Evolutionary conservation across 2,113 vertebrate genomes (phyloP).

Genomic region (Melanostigma gelatinosum): DNA sequence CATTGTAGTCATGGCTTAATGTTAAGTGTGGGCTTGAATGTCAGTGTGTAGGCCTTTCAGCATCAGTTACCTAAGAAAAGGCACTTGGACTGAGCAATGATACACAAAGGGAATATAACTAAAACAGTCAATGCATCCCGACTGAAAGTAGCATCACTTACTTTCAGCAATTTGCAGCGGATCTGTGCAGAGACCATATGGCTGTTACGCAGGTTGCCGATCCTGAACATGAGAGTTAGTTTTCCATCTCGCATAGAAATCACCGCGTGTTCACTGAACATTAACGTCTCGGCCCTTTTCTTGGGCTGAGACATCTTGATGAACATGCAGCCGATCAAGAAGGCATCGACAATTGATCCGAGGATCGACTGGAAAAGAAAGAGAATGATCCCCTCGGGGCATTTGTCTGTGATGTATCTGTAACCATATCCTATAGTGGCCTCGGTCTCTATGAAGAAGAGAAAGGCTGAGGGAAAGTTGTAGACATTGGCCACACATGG

Average conservation of each 20-base stretch:
- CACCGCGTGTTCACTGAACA: constrained; percentile 97
- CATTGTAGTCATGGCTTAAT: background rate
- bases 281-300: constrained; percentile 96
- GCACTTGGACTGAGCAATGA: background rate
- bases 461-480: constrained; percentile 98
- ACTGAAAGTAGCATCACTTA: constrained; percentile 79
- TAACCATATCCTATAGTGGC: constrained; percentile 98
- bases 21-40: constrained; percentile 42
- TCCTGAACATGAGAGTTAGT: constrained; percentile 98
- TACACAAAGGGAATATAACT: background rate
- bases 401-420: constrained; percentile 98
- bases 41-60: constrained; percentile 42
- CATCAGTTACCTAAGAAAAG: constrained; percentile 7
- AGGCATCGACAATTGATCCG: constrained; percentile 98
- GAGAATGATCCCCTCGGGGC: constrained; percentile 97
- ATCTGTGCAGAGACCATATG: constrained; percentile 99
- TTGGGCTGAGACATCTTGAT: constrained; percentile 99
- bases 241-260: constrained; percentile 98
- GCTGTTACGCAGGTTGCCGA: constrained; percentile 99
- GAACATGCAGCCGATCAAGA: constrained; percentile 99
- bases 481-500: constrained; percentile 99
- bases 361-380: constrained; percentile 99
- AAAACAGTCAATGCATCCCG: background rate
- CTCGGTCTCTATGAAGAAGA: constrained; percentile 99
- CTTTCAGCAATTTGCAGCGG: constrained; percentile 99